Evolutionary conservation across 1,140 invertebrate genomes (phyloP).

Genomic region (Tetraneura akinire): DNA sequence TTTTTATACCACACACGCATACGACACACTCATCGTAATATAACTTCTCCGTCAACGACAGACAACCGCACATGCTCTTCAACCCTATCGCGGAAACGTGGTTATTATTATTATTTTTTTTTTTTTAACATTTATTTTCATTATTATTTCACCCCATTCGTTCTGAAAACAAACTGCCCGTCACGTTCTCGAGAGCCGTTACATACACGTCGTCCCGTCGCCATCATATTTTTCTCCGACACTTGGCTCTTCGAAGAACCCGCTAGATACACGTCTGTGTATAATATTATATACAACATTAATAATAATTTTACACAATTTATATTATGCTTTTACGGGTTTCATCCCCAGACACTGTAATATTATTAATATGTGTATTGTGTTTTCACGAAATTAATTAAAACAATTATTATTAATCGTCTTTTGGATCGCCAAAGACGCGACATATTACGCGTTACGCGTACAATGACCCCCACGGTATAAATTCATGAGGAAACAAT

Average conservation of each 20-base stretch:
- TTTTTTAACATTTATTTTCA: conserved; percentile 40
- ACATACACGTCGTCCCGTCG: no score
- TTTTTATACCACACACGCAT: no score
- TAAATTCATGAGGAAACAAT: background rate
- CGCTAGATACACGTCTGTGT: background rate
- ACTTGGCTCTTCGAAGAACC: background rate
- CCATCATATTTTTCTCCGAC: conserved; percentile 2
- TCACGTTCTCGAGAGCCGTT: conserved; percentile 33
- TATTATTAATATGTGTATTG: no score
- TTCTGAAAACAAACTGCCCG: conserved; percentile 39
- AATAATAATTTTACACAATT: no score
- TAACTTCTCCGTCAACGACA: conserved; percentile 35
- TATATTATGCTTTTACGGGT: background rate
- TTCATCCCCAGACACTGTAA: background rate
- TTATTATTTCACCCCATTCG: conserved; percentile 42
- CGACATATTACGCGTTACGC: no score
- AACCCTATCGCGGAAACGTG: background rate
- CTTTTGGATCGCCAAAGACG: background rate
- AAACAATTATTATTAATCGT: conserved; percentile 44
- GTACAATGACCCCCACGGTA: background rate
- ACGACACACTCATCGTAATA: background rate
- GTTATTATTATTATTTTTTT: no score
- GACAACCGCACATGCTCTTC: background rate
- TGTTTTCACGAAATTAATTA: conserved; percentile 37
- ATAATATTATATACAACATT: no score